phyloP scores from a whole-genome alignment of 1,140 invertebrate species.

The Helicoverpa zea region DNA sequence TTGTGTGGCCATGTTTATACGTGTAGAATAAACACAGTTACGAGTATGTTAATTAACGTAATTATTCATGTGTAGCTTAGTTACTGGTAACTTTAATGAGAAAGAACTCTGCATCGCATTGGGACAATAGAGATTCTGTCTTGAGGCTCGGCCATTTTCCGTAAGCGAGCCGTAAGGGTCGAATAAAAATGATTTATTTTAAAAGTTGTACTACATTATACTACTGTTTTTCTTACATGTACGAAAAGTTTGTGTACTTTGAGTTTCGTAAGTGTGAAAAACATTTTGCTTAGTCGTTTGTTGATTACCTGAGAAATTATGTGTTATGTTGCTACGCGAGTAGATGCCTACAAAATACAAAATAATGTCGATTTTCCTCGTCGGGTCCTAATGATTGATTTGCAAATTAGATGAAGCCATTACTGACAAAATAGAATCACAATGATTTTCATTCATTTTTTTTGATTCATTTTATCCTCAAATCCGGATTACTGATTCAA shows the following conservation, averaged over 20 bases:
- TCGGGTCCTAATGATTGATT: too few species aligned
- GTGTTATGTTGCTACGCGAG: background rate
- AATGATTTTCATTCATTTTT: too few species aligned
- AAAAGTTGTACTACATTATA: constrained; percentile 8
- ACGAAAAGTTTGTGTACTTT: constrained; percentile 15
- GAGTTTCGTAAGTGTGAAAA: constrained; percentile 1
- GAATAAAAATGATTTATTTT: constrained; percentile 37
- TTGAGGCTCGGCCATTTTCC: constrained; percentile 22
- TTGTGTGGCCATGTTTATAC: background rate
- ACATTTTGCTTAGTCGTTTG: constrained; percentile 34
- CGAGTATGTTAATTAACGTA: constrained; percentile 37
- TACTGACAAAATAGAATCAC: too few species aligned
- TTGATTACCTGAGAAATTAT: constrained; percentile 4
- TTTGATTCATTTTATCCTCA: too few species aligned
- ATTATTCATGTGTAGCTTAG: constrained; percentile 36
- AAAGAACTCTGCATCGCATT: constrained; percentile 24
- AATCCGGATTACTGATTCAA: too few species aligned
- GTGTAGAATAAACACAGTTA: constrained; percentile 17
- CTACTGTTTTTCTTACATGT: constrained; percentile 22
- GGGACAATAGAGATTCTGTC: constrained; percentile 33
- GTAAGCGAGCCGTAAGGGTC: constrained; percentile 27
- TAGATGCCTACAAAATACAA: too few species aligned
- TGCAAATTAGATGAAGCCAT: too few species aligned
- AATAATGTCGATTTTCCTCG: too few species aligned
- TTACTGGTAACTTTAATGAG: constrained; percentile 37